These are phyloP conservation scores for Rhynchophorus ferrugineus DNA, from an alignment of 1,140 invertebrate genomes.

Conservation along the genomic window DNA sequence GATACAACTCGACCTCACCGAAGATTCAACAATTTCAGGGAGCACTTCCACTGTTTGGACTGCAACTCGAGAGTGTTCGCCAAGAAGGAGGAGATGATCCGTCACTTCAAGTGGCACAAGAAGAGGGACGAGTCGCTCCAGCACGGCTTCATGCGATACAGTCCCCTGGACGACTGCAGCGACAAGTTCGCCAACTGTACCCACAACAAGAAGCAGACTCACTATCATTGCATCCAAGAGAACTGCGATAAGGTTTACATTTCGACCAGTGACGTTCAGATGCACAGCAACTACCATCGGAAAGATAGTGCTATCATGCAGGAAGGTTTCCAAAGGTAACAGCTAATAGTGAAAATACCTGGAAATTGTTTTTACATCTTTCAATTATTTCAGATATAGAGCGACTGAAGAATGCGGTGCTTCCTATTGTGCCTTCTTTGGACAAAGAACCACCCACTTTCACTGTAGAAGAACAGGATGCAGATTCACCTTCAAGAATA, in stretches of 20 bases:
- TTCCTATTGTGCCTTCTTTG: constrained; percentile 81
- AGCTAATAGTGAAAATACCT: constrained; percentile 49
- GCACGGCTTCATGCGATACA: constrained; percentile 91
- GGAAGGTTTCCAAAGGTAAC: constrained; percentile 62
- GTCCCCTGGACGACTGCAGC: constrained; percentile 67
- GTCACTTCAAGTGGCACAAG: constrained; percentile 99
- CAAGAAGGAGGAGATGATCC: constrained; percentile 98
- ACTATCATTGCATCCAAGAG: constrained; percentile 96
- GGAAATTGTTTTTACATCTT: constrained; percentile 18
- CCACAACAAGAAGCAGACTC: constrained; percentile 95
- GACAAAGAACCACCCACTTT: constrained; percentile 96
- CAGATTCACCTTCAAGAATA: constrained; percentile 96
- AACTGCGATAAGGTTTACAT: constrained; percentile 96
- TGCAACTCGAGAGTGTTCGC: constrained; percentile 84
- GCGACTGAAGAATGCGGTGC: constrained; percentile 88
- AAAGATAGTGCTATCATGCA: constrained; percentile 97
- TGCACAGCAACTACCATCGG: constrained; percentile 98
- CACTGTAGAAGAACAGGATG: constrained; percentile 87
- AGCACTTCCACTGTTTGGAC: constrained; percentile 95
- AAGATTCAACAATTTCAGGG: too few relatives aligned
- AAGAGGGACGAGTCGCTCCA: constrained; percentile 94
- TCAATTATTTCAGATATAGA: constrained; percentile 55
- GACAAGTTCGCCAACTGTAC: constrained; percentile 59
- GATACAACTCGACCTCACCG: too few relatives aligned
- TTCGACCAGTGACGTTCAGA: constrained; percentile 97